These are phyloP conservation scores for Varanus komodoensis DNA, from an alignment of 2,113 vertebrate genomes.

Conservation along the genomic window DNA sequence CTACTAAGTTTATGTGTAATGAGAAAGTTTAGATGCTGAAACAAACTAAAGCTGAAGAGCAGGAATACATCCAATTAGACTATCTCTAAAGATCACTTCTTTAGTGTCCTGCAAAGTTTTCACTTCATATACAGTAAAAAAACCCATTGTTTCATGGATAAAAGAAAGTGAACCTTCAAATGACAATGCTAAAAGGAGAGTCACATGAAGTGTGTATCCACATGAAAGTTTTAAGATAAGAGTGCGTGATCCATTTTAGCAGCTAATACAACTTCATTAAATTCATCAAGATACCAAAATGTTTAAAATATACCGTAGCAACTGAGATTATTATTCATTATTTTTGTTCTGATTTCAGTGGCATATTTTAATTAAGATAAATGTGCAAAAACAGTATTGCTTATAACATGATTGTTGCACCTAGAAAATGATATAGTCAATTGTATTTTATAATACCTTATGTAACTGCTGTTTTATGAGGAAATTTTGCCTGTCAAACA, in stretches of 20 bases:
- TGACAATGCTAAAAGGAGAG: conserved; percentile 34
- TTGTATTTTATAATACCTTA: neutral
- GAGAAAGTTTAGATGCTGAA: conserved; percentile 11
- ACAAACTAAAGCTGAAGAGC: conserved; percentile 27
- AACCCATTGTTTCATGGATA: neutral
- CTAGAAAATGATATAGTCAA: neutral
- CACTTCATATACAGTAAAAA: neutral
- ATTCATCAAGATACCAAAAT: conserved; percentile 47
- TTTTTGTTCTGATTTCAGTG: conserved; percentile 42
- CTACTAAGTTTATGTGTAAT: neutral
- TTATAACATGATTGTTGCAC: fast-evolving
- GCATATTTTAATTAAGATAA: neutral
- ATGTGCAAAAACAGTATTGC: neutral
- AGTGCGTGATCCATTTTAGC: conserved; percentile 12
- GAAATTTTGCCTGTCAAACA: conserved; percentile 11
- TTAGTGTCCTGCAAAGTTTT: neutral
- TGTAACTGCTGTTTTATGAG: conserved; percentile 22
- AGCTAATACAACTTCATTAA: conserved; percentile 60
- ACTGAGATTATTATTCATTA: neutral
- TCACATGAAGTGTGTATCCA: neutral
- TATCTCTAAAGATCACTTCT: neutral
- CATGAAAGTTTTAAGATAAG: neutral
- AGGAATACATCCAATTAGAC: conserved; percentile 21
- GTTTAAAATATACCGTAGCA: neutral
- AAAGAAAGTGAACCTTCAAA: conserved; percentile 31